Evolutionary conservation across 92 coral and sea anemone species (phyloP), one percentile per base, ranked within the genome.

Genomic region (Chrysogorgia sp.): DNA sequence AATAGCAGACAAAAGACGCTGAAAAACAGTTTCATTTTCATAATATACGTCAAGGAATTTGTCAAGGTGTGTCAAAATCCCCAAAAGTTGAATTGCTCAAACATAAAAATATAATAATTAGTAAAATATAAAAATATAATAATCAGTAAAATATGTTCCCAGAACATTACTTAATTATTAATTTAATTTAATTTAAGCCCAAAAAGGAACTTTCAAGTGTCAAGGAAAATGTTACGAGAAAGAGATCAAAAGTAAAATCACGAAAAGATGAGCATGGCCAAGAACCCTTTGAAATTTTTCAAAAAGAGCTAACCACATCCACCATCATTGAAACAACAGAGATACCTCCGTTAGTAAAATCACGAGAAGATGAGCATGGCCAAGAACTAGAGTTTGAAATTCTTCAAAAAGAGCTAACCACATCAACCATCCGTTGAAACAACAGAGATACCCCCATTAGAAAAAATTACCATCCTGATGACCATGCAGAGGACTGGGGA

Each of bases 311-410:
- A 40, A 72, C 79, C 48, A 56, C 37, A 41, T 72, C 79, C 20
- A 32, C 79, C 20, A 72, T 72, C 65, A n/a, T n/a, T n/a, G n/a
- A n/a, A n/a, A 56, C 13, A 55, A 20, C 26, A 71, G 32, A 49
- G 48, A 71, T 24, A 19, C 8, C 13, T 17, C 0, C 21, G 13
- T 1, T 8, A 23, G 49, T 29, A 71, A 24, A 22, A 23, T 20
- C 59, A 29, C 37, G 21, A 10, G 23, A 34, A n/a, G 40, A 41
- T 7, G 56, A 53, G 5, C 0, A 9, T 21, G 66, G 55, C 1
- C 26, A 14, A 17, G 79, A 72, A 72, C 64, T 52, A 12, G 79
- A 72, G 19, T 72, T 72, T 55, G 65, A 72, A 53, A 72, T 72
- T 50, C 10, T 34, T 7, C 28, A 34, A 14, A 55, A 59, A 29